Base-by-base conservation (phyloP, 2,888 invertebrate species). In the Drosophila mulleri region DNA sequence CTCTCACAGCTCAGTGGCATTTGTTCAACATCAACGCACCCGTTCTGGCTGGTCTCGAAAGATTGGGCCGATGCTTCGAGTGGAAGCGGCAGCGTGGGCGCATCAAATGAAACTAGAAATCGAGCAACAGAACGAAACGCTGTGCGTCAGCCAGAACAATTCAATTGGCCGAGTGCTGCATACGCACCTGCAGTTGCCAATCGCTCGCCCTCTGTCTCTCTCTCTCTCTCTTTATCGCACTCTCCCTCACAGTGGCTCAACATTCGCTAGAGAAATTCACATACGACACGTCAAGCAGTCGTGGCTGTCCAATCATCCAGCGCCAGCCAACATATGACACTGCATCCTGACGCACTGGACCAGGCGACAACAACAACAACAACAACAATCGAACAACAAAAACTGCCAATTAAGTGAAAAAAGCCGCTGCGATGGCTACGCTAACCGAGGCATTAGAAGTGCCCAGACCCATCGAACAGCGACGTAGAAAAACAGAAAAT, bases 361-460 rank as follows among this genome's bases (percentile, higher is more conserved):
- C 52, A 50, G 56, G 59, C 37, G 37, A 48, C 29, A 50, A 47
- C 54, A 65, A 47, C 54, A 65, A 48, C 29, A 50, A 47, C 54
- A 65, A 29, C 35, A 64, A 56, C 26, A 66, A 50, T 16, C 23
- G 23, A 64, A 59, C 29, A 56, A 44, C 35, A 71, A 37, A 56
- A 67, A 68, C 77, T 84, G 86, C 86, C 88, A 88, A 88, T 88
- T 88, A 84, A 88, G 83, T 78, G 68, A 67, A 79, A 78, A 79
- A 67, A 68, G 58, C 70, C 66, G 67, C 80, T 80, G 80, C 67
- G 69, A 70, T 73, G 68, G 47, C 65, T 53, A 72, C 47, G 64
- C 59, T 75, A 53, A 72, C 54, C 60, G 58, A 72, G 58, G 78
- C 61, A 80, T 73, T 80, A 76, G 66, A 70, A 59, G 57, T 44